Evolutionary conservation across 2,797 vertebrate species (phyloP).

Genomic region (Borostomias antarcticus): DNA sequence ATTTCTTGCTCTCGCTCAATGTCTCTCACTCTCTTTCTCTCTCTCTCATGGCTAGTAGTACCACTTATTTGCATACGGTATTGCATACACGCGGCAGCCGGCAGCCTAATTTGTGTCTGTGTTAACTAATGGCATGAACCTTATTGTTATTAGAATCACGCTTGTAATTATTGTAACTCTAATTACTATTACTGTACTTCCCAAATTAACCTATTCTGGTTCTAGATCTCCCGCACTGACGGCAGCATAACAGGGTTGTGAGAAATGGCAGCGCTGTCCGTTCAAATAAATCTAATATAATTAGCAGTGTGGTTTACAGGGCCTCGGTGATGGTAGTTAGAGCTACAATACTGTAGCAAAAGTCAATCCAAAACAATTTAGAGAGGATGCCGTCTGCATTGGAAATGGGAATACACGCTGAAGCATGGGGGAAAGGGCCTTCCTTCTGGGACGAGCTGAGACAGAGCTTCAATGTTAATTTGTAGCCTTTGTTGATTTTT

Average conservation of each 20-base stretch:
- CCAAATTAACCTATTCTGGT: conserved; percentile 88
- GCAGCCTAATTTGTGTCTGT: conserved; percentile 44
- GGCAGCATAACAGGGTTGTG: conserved; percentile 84
- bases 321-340: conserved; percentile 89
- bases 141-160: conserved; percentile 64
- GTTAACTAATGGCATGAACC: conserved; percentile 56
- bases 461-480: not conserved
- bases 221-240: conserved; percentile 84
- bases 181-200: conserved; percentile 80
- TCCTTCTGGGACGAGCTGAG: not conserved
- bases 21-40: conserved; percentile 12
- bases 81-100: conserved; percentile 38
- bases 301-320: conserved; percentile 90
- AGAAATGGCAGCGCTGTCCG: conserved; percentile 88
- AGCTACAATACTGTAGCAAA: conserved; percentile 86
- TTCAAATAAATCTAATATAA: conserved; percentile 93
- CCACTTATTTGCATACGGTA: conserved; percentile 49
- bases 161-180: conserved; percentile 70
- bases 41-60: conserved; percentile 32
- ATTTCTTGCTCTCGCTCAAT: conserved; percentile 10
- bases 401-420: conserved; percentile 67
- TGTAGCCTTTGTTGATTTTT: not conserved
- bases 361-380: conserved; percentile 89
- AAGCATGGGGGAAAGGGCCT: conserved; percentile 11
- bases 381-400: conserved; percentile 80